Percentiles rank a stretch among this genome's conserved stretches.
Conservation (phyloP, 1,140 invertebrate genomes). For the Zaprionus capensis region DNA sequence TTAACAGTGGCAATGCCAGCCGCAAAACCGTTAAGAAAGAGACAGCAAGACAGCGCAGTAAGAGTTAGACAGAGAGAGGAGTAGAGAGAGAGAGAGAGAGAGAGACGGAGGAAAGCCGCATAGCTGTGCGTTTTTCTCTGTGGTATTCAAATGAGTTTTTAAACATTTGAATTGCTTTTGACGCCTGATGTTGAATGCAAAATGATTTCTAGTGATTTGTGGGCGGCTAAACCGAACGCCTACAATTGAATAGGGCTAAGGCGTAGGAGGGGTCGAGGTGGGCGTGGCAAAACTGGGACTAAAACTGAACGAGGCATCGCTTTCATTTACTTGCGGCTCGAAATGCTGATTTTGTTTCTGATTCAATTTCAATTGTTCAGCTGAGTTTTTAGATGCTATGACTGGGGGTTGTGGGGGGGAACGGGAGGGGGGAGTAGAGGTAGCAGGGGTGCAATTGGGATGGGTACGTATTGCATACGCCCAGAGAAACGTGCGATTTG, state of each 20-base stretch:
- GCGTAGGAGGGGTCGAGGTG: neutral
- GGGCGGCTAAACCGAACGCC: slow-evolving; percentile 22
- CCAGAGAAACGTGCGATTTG: slow-evolving; percentile 17
- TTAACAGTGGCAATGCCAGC: slow-evolving; percentile 3
- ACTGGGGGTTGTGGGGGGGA: neutral
- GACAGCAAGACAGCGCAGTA: neutral
- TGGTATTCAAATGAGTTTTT: slow-evolving; percentile 69
- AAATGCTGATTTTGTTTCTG: slow-evolving; percentile 63
- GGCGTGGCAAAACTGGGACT: slow-evolving; percentile 9
- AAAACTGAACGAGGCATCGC: slow-evolving; percentile 17
- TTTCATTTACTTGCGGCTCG: slow-evolving; percentile 63
- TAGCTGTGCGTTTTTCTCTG: slow-evolving; percentile 47
- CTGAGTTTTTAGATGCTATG: slow-evolving; percentile 40
- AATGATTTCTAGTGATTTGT: slow-evolving; percentile 65
- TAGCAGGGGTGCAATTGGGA: neutral
- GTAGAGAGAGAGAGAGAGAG: neutral
- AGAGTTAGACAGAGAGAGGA: slow-evolving; percentile 11
- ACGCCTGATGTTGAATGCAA: slow-evolving; percentile 67
- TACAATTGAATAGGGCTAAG: neutral
- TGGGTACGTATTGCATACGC: slow-evolving; percentile 7
- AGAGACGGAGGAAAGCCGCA: slow-evolving; percentile 34
- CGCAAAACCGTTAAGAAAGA: slow-evolving; percentile 5
- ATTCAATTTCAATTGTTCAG: slow-evolving; percentile 68
- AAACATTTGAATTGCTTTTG: slow-evolving; percentile 69
- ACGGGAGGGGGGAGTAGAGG: neutral